A percentile compares a stretch with the other conserved stretches of the same genome.
Conservation (phyloP, 2,888 invertebrate genomes). For the Dryocosmus kuriphilus region DNA sequence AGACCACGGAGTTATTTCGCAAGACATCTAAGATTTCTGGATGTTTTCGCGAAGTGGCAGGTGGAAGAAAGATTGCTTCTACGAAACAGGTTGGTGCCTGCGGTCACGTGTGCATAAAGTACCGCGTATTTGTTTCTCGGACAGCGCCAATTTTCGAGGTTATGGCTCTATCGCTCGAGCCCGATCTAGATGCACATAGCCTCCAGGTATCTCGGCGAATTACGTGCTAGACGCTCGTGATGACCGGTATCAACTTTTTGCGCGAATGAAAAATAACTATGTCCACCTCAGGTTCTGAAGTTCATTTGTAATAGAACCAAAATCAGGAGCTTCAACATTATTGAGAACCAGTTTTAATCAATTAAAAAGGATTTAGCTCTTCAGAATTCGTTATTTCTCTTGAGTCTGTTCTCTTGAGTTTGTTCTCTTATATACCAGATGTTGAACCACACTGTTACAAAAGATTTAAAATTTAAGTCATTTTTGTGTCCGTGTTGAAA, state of each 20-base stretch:
- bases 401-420: too few species aligned
- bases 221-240: constrained; percentile 49
- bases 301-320: not conserved
- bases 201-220: constrained; percentile 55
- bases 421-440: too few species aligned
- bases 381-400: too few species aligned
- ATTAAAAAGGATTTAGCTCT: too few species aligned
- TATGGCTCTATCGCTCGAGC: constrained; percentile 66
- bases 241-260: not conserved
- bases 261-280: not conserved
- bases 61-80: constrained; percentile 70
- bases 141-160: constrained; percentile 69
- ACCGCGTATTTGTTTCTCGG: constrained; percentile 65
- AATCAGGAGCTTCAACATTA: not conserved
- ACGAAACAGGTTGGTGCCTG: constrained; percentile 67
- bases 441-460: too few species aligned
- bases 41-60: constrained; percentile 56
- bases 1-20: not conserved
- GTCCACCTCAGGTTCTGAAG: not conserved
- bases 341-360: not conserved
- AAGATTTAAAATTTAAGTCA: too few species aligned
- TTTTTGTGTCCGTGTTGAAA: too few species aligned
- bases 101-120: constrained; percentile 56
- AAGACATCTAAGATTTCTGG: constrained; percentile 28
- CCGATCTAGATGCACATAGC: constrained; percentile 60